A percentile compares a stretch with the other conserved stretches of the same genome.
Conservation (phyloP, 2,113 vertebrate species). For the Aramus guarauna region DNA sequence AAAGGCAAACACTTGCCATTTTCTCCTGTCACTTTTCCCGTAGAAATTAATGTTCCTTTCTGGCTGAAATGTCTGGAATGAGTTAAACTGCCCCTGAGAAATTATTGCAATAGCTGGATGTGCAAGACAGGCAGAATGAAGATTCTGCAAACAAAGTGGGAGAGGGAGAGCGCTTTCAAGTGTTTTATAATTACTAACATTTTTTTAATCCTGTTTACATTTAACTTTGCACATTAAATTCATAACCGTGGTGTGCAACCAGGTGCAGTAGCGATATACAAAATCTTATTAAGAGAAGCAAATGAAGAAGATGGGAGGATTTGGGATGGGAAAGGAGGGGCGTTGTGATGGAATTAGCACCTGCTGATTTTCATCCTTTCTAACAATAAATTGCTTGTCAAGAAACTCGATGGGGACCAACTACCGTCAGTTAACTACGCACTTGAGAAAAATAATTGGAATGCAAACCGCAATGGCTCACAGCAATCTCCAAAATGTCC, state of each 20-base stretch:
- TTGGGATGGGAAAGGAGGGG: not conserved
- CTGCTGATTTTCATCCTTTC: constrained; percentile 26
- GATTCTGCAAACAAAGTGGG: not conserved
- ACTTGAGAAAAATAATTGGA: constrained; percentile 13
- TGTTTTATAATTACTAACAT: not conserved
- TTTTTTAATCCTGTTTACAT: constrained; percentile 25
- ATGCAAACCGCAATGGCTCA: not conserved
- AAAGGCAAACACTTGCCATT: not conserved
- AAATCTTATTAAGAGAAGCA: constrained; percentile 39
- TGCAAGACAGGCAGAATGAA: not conserved
- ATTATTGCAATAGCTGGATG: not conserved
- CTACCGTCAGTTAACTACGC: not conserved
- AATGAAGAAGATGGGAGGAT: not conserved
- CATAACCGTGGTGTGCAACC: not conserved
- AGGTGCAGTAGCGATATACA: not conserved
- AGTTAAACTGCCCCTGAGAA: not conserved
- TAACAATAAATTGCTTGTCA: constrained; percentile 22
- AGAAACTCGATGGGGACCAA: not conserved
- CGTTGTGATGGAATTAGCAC: constrained; percentile 23
- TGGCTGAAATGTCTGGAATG: not conserved
- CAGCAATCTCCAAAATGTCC: not conserved
- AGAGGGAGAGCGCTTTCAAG: not conserved
- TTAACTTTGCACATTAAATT: constrained; percentile 29
- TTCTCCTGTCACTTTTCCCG: not conserved
- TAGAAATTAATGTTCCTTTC: not conserved